Evolutionary conservation across 1,140 invertebrate species (phyloP).

Genomic region (Tetraneura akinire): DNA sequence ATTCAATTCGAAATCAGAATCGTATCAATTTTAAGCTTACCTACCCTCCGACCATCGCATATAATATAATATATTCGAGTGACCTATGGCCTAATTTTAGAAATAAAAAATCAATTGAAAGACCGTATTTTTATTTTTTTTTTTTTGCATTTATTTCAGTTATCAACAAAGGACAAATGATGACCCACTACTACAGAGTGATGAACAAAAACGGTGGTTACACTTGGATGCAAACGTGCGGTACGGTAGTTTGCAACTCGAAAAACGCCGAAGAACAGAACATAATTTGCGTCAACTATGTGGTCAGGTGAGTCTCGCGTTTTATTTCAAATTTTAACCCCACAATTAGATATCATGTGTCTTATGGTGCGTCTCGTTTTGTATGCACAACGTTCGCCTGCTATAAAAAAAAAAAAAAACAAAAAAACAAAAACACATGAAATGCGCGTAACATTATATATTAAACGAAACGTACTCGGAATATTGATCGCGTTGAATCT

Average conservation of each 20-base stretch:
- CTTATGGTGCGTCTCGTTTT: constrained; percentile 34
- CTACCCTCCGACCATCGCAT: no score
- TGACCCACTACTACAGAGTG: constrained; percentile 92
- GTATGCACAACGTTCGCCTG: constrained; percentile 14
- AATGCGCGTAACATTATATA: neutral
- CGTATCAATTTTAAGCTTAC: no score
- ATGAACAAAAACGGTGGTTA: constrained; percentile 96
- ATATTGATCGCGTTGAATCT: constrained; percentile 33
- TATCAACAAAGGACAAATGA: constrained; percentile 93
- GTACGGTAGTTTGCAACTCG: constrained; percentile 91
- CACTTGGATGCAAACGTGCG: constrained; percentile 95
- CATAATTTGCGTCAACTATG: constrained; percentile 94
- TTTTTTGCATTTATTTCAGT: constrained; percentile 68
- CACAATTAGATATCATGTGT: constrained; percentile 32
- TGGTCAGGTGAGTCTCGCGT: constrained; percentile 76
- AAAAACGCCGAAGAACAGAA: constrained; percentile 95
- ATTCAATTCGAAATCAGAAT: no score
- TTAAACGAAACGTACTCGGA: constrained; percentile 10
- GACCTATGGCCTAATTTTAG: no score
- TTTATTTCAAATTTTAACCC: constrained; percentile 22
- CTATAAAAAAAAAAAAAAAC: constrained; percentile 1
- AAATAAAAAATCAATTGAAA: no score
- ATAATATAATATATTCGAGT: no score
- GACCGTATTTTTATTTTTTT: no score
- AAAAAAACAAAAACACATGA: neutral